Evolutionary conservation across 2,797 vertebrate species (phyloP), one percentile per base, ranked within the genome.

Genomic region (Acropternis orthonyx): DNA sequence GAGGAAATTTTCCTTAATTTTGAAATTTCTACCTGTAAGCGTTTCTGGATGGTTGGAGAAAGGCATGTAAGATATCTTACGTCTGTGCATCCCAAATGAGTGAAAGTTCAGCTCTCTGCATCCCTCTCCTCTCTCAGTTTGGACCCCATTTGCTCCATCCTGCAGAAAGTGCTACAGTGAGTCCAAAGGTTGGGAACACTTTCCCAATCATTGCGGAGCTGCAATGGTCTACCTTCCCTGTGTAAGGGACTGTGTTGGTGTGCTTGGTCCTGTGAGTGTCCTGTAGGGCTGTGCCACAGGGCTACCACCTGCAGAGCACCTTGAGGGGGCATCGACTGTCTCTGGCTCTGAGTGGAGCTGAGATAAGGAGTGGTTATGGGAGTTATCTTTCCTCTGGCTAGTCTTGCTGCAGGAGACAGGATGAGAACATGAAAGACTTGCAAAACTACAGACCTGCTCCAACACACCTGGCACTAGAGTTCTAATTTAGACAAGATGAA

Each of bases 261-360:
- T 27, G 22, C 43, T 61, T 58, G 55, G 26, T 72, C 21, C 71
- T 34, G 4, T 8, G 58, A 43, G 36, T 10, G 41, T 5, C 4
- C 36, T 0, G 0, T 12, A 7, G 34, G 32, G 23, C 22, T 68
- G 88, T 46, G 49, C 37, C 19, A 34, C 0, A 3, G 44, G 26
- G 41, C 51, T 92, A 37, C 30, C 85, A 63, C 28, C 46, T 77
- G 55, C 46, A 61, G 65, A 73, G 20, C 44, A 30, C 19, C 28
- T 16, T 16, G 21, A 14, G 26, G 16, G n/a, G 51, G 20, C 37
- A 56, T 1, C 17, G 81, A 74, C 23, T 74, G 62, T 20, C 30
- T 76, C n/a, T 39, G 34, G n/a, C 28, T 84, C 79, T 61, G 56
- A 46, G 15, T 1, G 2, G 21, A 61, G 34, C 30, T 67, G 37